phyloP scores from a whole-genome alignment of 2,888 invertebrate species.

The Tetragonisca angustula region DNA sequence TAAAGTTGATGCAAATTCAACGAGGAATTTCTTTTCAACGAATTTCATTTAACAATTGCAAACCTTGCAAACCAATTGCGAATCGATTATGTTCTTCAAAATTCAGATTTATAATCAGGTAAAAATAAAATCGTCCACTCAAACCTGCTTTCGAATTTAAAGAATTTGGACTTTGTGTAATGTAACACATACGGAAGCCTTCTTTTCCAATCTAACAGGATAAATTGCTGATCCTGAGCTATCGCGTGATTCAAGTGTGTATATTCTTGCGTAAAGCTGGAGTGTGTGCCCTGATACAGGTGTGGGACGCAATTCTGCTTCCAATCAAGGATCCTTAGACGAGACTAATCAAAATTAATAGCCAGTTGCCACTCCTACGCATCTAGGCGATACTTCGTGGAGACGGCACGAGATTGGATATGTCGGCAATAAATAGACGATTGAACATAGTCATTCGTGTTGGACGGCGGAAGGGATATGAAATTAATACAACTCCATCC shows the following conservation, averaged over 20 bases:
- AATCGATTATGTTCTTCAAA: no score
- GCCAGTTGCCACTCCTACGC: constrained; percentile 77
- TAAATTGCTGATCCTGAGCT: background rate
- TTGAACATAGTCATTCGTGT: constrained; percentile 75
- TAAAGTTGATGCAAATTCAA: background rate
- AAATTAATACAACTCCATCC: constrained; percentile 83
- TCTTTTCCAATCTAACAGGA: background rate
- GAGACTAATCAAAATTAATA: constrained; percentile 76
- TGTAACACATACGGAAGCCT: no score
- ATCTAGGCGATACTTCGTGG: constrained; percentile 82
- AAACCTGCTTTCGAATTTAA: no score
- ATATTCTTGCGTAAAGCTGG: background rate
- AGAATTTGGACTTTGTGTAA: no score
- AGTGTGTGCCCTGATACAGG: constrained; percentile 21
- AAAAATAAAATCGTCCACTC: background rate
- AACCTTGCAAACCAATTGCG: background rate
- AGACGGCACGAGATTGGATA: constrained; percentile 79
- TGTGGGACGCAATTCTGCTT: constrained; percentile 66
- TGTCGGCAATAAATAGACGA: constrained; percentile 83
- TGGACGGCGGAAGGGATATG: constrained; percentile 81
- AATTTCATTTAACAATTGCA: background rate
- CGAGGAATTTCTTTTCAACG: background rate
- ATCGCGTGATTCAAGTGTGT: background rate
- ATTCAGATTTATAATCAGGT: background rate
- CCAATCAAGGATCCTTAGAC: constrained; percentile 70